Percentiles rank a stretch among this genome's conserved stretches.
Conservation (phyloP, 2,113 vertebrate genomes). For the Apus apus region DNA sequence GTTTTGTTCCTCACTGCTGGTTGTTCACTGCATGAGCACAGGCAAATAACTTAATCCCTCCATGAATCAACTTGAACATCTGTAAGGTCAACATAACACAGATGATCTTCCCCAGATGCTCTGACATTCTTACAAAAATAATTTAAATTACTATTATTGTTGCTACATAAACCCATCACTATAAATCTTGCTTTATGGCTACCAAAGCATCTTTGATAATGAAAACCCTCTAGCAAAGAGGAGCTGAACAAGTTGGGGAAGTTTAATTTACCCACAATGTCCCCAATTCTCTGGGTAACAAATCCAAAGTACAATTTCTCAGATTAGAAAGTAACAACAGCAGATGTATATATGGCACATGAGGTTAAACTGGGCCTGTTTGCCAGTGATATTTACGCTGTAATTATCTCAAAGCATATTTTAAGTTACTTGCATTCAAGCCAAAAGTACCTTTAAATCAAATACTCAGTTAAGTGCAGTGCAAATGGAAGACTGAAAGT, state of each 20-base stretch:
- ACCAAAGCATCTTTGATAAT: neutral
- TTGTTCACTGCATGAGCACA: conserved; percentile 20
- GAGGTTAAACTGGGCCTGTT: neutral
- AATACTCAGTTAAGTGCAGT: neutral
- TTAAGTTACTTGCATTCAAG: neutral
- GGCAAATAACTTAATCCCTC: conserved; percentile 25
- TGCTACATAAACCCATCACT: neutral
- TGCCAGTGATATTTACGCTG: neutral
- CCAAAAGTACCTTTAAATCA: neutral
- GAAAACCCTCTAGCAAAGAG: neutral
- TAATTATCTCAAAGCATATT: neutral
- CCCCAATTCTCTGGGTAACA: neutral
- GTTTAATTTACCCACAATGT: neutral
- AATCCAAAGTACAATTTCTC: neutral
- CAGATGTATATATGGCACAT: accelerated
- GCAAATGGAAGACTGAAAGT: neutral
- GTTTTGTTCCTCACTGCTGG: neutral
- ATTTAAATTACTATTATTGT: conserved; percentile 32
- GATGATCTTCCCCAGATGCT: conserved; percentile 37
- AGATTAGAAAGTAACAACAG: neutral
- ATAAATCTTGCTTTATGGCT: neutral
- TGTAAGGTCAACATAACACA: conserved; percentile 42
- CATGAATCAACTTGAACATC: conserved; percentile 53
- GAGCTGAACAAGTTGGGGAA: neutral
- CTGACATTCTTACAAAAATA: neutral